Evolutionary conservation across 2,113 vertebrate genomes (phyloP).

Genomic region (Nothobranchius furzeri): DNA sequence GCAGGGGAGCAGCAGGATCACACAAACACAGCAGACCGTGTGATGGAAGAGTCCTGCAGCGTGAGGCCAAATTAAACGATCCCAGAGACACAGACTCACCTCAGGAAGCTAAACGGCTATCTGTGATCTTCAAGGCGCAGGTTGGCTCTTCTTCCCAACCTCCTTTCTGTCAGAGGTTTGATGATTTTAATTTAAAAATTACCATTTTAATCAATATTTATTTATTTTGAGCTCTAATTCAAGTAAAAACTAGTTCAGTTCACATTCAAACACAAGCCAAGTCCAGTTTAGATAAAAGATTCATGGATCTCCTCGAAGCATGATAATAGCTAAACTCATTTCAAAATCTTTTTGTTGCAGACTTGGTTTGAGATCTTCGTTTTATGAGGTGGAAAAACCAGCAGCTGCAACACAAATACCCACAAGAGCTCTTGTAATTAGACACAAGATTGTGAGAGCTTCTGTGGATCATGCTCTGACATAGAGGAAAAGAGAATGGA

Average conservation of each 20-base stretch:
- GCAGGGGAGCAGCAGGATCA: slow-evolving; percentile 50
- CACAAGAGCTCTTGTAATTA: slow-evolving; percentile 14
- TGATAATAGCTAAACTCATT: no score
- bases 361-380: background rate
- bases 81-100: slow-evolving; percentile 68
- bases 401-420: slow-evolving; percentile 15
- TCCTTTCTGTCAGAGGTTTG: background rate
- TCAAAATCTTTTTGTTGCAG: no score
- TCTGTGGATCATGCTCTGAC: slow-evolving; percentile 47
- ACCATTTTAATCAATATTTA: no score
- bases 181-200: background rate
- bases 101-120: slow-evolving; percentile 82
- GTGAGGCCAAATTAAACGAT: slow-evolving; percentile 71
- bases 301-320: no score
- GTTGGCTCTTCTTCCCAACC: slow-evolving; percentile 53
- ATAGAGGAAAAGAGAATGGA: slow-evolving; percentile 45
- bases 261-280: no score
- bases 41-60: slow-evolving; percentile 50
- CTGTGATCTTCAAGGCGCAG: slow-evolving; percentile 73
- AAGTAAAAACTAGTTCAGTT: no score
- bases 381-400: background rate
- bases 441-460: slow-evolving; percentile 40
- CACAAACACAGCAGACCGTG: slow-evolving; percentile 41
- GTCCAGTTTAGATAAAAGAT: no score
- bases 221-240: no score